A percentile compares a stretch with the other conserved stretches of the same genome.
These are phyloP conservation scores for Xenus cinereus DNA, from an alignment of 2,113 vertebrate genomes.

Conservation along the genomic window DNA sequence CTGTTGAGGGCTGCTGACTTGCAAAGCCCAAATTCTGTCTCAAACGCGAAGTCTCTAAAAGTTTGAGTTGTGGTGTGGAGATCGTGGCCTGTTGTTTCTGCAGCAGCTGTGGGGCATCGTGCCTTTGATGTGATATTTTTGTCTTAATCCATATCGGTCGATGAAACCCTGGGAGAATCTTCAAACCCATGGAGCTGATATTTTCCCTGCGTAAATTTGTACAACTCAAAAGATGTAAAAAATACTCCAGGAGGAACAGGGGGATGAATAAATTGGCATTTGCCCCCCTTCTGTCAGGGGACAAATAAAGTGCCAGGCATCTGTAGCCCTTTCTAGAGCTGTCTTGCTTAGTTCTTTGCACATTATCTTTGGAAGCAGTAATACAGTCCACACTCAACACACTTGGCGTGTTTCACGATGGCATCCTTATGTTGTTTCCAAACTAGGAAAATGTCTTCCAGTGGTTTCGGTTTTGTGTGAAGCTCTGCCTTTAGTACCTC, in stretches of 20 bases:
- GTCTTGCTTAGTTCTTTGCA: neutral
- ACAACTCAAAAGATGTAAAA: neutral
- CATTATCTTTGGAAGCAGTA: neutral
- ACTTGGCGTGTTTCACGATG: neutral
- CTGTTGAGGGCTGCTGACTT: neutral
- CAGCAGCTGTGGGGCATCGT: neutral
- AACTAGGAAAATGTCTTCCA: neutral
- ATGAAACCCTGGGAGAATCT: slow-evolving; percentile 1
- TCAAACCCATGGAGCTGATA: neutral
- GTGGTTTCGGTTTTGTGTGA: neutral
- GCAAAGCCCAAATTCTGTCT: neutral
- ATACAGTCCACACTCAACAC: neutral
- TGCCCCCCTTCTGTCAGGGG: neutral
- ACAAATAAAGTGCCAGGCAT: neutral
- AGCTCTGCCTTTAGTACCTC: neutral
- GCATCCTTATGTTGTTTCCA: neutral
- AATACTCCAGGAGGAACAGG: neutral
- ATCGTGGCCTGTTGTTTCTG: neutral
- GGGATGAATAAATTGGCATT: neutral
- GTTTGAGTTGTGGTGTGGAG: neutral
- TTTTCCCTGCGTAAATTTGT: neutral
- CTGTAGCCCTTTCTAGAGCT: neutral
- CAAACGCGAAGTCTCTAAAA: neutral
- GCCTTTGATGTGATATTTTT: slow-evolving; percentile 15
- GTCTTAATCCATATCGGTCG: neutral